Evolutionary conservation across 2,113 vertebrate species (phyloP).

Genomic region (Clarias macrocephalus): DNA sequence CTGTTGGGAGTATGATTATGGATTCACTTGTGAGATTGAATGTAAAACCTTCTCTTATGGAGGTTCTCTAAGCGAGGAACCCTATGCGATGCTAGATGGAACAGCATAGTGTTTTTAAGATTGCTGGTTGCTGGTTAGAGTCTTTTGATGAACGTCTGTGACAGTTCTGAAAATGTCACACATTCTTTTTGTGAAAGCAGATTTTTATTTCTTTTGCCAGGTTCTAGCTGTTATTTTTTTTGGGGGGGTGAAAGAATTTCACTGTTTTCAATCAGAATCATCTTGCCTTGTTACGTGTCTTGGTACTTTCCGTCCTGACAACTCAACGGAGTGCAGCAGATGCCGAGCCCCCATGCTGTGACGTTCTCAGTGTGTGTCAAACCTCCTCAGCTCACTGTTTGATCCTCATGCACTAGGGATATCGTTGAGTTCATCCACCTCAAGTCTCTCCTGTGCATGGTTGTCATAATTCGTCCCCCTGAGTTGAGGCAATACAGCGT

Average conservation of each 20-base stretch:
- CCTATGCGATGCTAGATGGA: not conserved
- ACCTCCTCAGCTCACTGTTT: not conserved
- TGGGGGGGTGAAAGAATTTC: not conserved
- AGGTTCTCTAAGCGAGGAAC: not conserved
- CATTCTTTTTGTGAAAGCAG: not conserved
- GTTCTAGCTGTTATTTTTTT: not conserved
- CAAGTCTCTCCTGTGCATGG: conserved; percentile 21
- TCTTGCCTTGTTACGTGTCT: conserved; percentile 20
- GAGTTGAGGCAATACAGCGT: not conserved
- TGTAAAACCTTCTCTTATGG: not conserved
- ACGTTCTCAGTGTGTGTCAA: conserved; percentile 50
- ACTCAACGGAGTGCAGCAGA: conserved; percentile 66
- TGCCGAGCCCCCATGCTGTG: conserved; percentile 62
- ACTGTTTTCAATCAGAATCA: not conserved
- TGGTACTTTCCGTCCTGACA: conserved; percentile 30
- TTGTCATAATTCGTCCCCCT: not conserved
- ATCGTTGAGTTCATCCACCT: conserved; percentile 33
- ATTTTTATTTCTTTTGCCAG: not conserved
- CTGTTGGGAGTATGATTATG: not conserved
- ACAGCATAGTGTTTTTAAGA: not conserved
- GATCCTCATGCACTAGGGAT: conserved; percentile 22
- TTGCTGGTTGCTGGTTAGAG: not conserved
- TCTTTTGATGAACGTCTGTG: not conserved
- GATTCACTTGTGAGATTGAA: not conserved
- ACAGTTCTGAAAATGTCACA: not conserved